A percentile compares a stretch with the other conserved stretches of the same genome.
These are phyloP conservation scores for Chelonus formosanus DNA, from an alignment of 2,888 invertebrate genomes.

Conservation along the genomic window DNA sequence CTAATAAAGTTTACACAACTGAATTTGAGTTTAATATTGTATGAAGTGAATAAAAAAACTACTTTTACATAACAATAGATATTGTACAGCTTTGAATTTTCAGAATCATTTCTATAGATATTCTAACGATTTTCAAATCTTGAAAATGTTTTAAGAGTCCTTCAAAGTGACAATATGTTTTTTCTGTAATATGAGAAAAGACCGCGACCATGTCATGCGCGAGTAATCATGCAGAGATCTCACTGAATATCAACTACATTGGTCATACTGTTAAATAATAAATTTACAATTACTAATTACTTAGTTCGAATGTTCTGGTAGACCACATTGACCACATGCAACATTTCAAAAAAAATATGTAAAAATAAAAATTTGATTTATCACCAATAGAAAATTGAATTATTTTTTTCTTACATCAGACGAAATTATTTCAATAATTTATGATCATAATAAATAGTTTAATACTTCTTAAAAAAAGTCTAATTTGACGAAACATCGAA, in stretches of 20 bases:
- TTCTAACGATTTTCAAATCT: background rate
- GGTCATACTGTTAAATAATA: background rate
- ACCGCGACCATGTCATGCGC: slow-evolving; percentile 23
- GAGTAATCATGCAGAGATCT: slow-evolving; percentile 21
- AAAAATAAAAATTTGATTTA: background rate
- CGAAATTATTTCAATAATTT: too few relatives aligned
- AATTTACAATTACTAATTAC: background rate
- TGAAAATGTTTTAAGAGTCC: slow-evolving; percentile 6
- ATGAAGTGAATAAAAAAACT: too few relatives aligned
- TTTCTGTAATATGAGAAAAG: slow-evolving; percentile 11
- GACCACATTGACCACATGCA: background rate
- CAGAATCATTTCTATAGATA: too few relatives aligned
- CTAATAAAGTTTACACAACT: too few relatives aligned
- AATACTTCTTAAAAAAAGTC: too few relatives aligned
- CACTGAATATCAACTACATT: background rate
- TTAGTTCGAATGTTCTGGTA: background rate
- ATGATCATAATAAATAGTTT: too few relatives aligned
- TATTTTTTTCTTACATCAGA: background rate
- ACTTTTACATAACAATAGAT: too few relatives aligned
- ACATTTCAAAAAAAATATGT: background rate
- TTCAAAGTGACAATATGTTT: slow-evolving; percentile 1
- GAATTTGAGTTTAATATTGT: too few relatives aligned
- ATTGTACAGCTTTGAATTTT: too few relatives aligned
- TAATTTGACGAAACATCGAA: background rate
- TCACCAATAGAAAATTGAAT: background rate